Evolutionary conservation across 2,797 vertebrate species (phyloP), one percentile per base, ranked within the genome.

Genomic region (Echiichthys vipera): DNA sequence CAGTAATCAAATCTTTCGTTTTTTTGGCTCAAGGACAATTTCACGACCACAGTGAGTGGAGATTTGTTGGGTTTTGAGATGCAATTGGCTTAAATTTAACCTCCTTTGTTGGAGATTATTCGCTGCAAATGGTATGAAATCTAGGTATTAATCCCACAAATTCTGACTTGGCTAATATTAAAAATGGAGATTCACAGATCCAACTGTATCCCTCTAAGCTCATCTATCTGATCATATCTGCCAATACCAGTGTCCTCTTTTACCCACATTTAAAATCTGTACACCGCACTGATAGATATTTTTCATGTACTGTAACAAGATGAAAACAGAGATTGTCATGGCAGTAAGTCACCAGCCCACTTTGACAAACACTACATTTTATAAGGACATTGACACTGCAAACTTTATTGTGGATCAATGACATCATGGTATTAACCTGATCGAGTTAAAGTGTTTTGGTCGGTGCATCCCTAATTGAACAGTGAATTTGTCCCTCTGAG

Each of bases 151-250:
- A 51, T 78, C 30, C 66, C 46, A 55, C 36, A 7, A 24, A 24
- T 34, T 29, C 54, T 53, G 29, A 30, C 37, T 37, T 36, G 36
- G 24, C 22, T 65, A 7, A 61, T 32, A 20, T 47, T 46, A 18
- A 74, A 59, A 74, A 68, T 2, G 25, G 34, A 13, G 63, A 66
- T 78, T 58, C 34, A 30, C 43, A 2, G 12, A 57, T 64, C 58
- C 47, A 63, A 5, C 8, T 4, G 63, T 22, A 45, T 77, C 32
- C 42, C 9, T 51, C 37, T 68, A 1, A 75, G 47, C 63, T 75
- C 69, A 77, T 47, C n/a, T n/a, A n/a, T n/a, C n/a, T n/a, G n/a
- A n/a, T n/a, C 58, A 64, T 42, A 54, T 69, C 58, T 57, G 61
- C 39, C 36, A 42, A 34, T 40, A 66, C 24, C 39, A 24, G 15